Evolutionary conservation across 1,140 invertebrate genomes (phyloP), one percentile per base, ranked within the genome.

Genomic region (Cotesia vestalis): DNA sequence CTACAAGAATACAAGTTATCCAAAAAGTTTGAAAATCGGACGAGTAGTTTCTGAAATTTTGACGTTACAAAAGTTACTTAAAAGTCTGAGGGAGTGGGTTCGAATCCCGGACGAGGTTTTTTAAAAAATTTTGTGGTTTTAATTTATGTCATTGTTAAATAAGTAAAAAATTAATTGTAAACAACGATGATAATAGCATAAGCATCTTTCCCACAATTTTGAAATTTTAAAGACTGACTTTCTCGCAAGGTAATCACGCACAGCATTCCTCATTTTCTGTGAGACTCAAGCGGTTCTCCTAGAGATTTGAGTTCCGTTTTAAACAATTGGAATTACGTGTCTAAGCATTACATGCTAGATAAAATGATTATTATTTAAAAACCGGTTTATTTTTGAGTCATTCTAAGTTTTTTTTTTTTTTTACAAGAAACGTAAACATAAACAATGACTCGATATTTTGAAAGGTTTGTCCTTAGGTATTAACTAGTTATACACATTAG

Each of bases 231-330:
- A 6, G 2, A 34, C 52, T 35, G 59, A 67, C 71, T 72, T 72
- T 72, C 71, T 72, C 64, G 64, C 38, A 27, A 59, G 40, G 4
- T 57, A 11, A 72, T 72, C 64, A 67, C 64, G 64, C 71, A 72
- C 64, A 57, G 61, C 64, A 72, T 72, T 72, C 64, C 55, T 20
- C 12, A 40, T 11, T 38, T 14, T 17, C 35, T 12, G 60, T 27
- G 60, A 14, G 60, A 62, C 11, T 35, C 35, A 62, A n/a, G 36
- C 53, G 12, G 53, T 46, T 46, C 40, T 62, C 36, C 60, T 62
- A 14, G 36, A 38, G 35, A 12, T 38, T 62, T 9, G 27, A 27
- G 27, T 38, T 36, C 9, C 14, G 34, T 38, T 62, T 62, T 38
- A 27, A 62, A 38, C 60, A 62, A 62, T 62, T 38, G 60, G 6